phyloP scores from a whole-genome alignment of 2,888 invertebrate genomes.

The Raillietiella orientalis region DNA sequence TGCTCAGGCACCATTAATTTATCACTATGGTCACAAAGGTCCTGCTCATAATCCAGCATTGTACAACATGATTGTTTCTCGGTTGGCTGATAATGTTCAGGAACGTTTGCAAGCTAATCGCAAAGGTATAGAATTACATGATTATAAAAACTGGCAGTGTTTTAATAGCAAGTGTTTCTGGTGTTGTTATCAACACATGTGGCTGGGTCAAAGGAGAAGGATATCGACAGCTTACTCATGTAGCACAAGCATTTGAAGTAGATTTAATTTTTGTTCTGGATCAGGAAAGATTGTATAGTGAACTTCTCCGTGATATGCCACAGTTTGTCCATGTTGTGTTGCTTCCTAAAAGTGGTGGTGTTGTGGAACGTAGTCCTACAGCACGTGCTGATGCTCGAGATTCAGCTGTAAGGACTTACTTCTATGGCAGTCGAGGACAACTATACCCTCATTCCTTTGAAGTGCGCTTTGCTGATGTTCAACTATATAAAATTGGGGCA shows the following conservation, averaged over 20 bases:
- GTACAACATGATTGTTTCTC: slow-evolving; percentile 46
- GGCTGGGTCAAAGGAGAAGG: slow-evolving; percentile 87
- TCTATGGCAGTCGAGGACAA: slow-evolving; percentile 49
- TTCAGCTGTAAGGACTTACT: slow-evolving; percentile 58
- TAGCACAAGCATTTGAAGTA: slow-evolving; percentile 70
- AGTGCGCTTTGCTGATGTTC: slow-evolving; percentile 52
- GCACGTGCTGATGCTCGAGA: slow-evolving; percentile 41
- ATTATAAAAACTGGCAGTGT: slow-evolving; percentile 44
- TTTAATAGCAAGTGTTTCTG: slow-evolving; percentile 17
- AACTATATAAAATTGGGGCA: slow-evolving; percentile 70
- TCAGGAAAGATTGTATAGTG: slow-evolving; percentile 80
- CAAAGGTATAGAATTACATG: slow-evolving; percentile 8
- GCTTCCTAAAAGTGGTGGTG: slow-evolving; percentile 84
- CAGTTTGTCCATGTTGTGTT: slow-evolving; percentile 68
- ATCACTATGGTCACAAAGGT: slow-evolving; percentile 61
- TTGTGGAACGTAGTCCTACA: slow-evolving; percentile 46
- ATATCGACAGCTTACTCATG: slow-evolving; percentile 50
- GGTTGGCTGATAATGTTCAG: slow-evolving; percentile 52
- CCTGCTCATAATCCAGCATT: slow-evolving; percentile 43
- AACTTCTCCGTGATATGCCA: slow-evolving; percentile 72
- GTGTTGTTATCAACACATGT: slow-evolving; percentile 84
- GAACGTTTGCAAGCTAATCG: slow-evolving; percentile 12
- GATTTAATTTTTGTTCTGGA: slow-evolving; percentile 81
- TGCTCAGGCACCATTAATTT: slow-evolving; percentile 66
- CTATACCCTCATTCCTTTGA: slow-evolving; percentile 83